phyloP scores from a whole-genome alignment of 2,113 vertebrate genomes.

The Grallaria varia region DNA sequence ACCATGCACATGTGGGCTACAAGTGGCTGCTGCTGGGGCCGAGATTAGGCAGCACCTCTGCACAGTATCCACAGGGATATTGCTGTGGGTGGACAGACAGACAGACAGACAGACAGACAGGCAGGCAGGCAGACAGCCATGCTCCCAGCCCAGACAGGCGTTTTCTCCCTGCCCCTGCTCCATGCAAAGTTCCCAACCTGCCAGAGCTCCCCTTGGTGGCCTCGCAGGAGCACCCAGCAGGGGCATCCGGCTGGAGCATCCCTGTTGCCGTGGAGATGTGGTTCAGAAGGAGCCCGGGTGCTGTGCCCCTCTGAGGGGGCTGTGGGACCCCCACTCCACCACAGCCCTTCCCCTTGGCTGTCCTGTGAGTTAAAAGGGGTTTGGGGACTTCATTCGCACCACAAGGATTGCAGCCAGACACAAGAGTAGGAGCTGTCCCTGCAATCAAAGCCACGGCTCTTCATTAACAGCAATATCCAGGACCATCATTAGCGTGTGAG shows the following conservation, averaged over 20 bases:
- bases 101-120: not conserved
- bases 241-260: not conserved
- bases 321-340: not conserved
- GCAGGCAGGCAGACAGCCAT: not conserved
- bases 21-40: not conserved
- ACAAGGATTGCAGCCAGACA: not conserved
- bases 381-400: not conserved
- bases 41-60: not conserved
- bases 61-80: not conserved
- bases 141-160: not conserved
- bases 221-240: not conserved
- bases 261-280: slow-evolving; percentile 10
- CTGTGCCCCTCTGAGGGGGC: not conserved
- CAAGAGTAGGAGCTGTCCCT: not conserved
- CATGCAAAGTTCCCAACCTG: not conserved
- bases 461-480: not conserved
- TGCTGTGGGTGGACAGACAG: not conserved
- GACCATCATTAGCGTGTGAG: not conserved
- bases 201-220: not conserved
- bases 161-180: not conserved
- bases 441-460: not conserved
- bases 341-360: not conserved
- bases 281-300: not conserved
- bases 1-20: rapidly evolving
- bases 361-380: not conserved